Percentiles rank a stretch among this genome's conserved stretches.
phyloP scores from a whole-genome alignment of 2,113 vertebrate species.

The human (Homo sapiens) region GRCh38 chr14:93262501-93263000 shows the following conservation, averaged over 20 bases:
- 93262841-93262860: neutral
- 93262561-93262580: neutral
- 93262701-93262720: neutral
- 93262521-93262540: neutral
- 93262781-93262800: neutral
- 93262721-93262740: neutral
- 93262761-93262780: neutral
- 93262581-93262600: neutral
- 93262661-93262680: neutral
- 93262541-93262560: neutral
- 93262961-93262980: neutral
- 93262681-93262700: neutral
- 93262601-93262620: neutral
- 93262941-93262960: neutral
- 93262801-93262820: neutral
- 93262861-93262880: neutral
- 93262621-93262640: neutral
- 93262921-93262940: neutral
- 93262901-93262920: neutral
- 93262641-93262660: neutral
- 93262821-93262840: slow-evolving; percentile 15
- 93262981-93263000: neutral
- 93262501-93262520: slow-evolving; percentile 22
- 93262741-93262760: slow-evolving; percentile 34
- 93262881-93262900: neutral